Conservation (phyloP, 2,113 vertebrate genomes). For the Hydrochoerus hydrochaeris region DNA sequence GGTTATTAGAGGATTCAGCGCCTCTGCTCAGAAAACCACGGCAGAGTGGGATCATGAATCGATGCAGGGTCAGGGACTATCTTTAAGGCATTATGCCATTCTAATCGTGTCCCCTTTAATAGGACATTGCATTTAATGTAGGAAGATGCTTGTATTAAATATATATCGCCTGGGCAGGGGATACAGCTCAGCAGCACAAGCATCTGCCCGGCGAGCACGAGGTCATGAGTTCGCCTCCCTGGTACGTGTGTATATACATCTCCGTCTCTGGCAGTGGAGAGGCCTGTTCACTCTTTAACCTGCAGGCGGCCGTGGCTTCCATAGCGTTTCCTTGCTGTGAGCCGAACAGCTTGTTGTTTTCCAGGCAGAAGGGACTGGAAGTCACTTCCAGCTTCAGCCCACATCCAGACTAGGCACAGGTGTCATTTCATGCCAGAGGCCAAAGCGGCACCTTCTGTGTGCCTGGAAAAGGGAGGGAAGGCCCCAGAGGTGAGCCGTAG, state of each 20-base stretch:
- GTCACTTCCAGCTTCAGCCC: neutral
- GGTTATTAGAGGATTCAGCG: slow-evolving; percentile 80
- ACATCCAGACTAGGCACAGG: neutral
- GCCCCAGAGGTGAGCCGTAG: neutral
- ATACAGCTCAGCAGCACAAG: too few species aligned
- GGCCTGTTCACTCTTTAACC: neutral
- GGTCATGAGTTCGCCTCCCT: too few species aligned
- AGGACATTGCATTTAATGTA: neutral
- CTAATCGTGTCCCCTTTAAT: slow-evolving; percentile 70
- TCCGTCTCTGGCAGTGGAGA: neutral
- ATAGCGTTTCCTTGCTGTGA: neutral
- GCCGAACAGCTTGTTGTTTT: neutral
- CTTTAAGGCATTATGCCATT: slow-evolving; percentile 71
- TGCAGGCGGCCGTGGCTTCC: neutral
- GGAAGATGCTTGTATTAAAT: neutral
- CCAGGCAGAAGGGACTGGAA: neutral
- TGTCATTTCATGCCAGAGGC: too few species aligned
- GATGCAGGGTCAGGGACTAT: slow-evolving; percentile 78
- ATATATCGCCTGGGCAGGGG: neutral
- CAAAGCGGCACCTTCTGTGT: neutral
- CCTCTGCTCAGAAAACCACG: slow-evolving; percentile 80
- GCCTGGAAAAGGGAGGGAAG: neutral
- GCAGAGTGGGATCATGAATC: slow-evolving; percentile 80
- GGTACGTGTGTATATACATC: neutral
- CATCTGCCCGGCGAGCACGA: too few species aligned